Base-by-base conservation (phyloP, 2,113 vertebrate genomes). In the Acanthisitta chloris region DNA sequence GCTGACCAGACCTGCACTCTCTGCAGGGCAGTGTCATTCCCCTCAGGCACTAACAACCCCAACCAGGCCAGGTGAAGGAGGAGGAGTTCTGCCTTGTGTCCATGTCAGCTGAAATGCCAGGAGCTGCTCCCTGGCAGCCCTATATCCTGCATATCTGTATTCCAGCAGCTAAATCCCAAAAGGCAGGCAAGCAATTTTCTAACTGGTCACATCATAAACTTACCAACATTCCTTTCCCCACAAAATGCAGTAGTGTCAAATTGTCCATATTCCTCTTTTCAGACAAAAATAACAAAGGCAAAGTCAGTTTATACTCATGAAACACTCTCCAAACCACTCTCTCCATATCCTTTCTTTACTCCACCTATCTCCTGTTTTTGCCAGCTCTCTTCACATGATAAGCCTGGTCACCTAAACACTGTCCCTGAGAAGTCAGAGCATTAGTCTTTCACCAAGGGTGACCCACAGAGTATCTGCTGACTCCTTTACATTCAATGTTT, bases 401-500 rank as follows among this genome's bases (percentile, higher is more conserved):
- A 43, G 17, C 33, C 17, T 78, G 45, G 45, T 42, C 54, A 45
- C 12, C 49, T 66, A n/a, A 57, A 62, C 52, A 11, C 36, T 38
- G 38, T 58, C 57, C 26, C 57, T 59, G 62, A 34, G 38, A 28
- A 79, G 13, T 52, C 31, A 31, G 65, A 61, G 66, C 19, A 1
- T 23, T 82, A 79, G 28, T 51, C 6, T 57, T 61, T 69, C 4
- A 0, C 19, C 8, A 31, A 4, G 40, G 61, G 8, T 77, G 49
- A 66, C 34, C n/a, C 21, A 15, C 10, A 36, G 38, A 18, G 23
- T 5, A 8, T 14, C 26, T 12, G 0, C 10, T 13, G 65, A 25
- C 34, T 38, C 10, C 9, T 49, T 36, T 7, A 6, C 1, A 2
- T 34, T 38, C 24, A 80, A 1, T 24, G 8, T 6, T 3, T 6